Evolutionary conservation across 2,888 invertebrate genomes (phyloP).

Genomic region (Metalampra italica): DNA sequence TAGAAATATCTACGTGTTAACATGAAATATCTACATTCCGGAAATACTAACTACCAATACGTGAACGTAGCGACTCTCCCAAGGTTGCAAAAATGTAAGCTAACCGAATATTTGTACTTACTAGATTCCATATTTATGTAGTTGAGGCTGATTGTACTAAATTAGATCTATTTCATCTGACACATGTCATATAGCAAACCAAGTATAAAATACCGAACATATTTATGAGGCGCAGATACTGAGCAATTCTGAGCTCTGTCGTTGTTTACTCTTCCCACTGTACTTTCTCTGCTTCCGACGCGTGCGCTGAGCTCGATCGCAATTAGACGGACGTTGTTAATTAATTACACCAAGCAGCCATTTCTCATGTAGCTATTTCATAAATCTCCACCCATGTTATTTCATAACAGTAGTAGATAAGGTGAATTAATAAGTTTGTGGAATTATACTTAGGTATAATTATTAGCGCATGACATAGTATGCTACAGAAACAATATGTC

Average conservation of each 20-base stretch:
- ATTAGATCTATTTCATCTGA: background rate
- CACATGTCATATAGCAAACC: background rate
- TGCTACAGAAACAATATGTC: background rate
- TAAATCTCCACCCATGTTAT: background rate
- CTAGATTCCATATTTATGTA: too few relatives aligned
- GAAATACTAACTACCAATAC: too few relatives aligned
- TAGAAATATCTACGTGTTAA: too few relatives aligned
- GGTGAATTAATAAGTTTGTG: background rate
- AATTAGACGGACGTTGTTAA: slow-evolving; percentile 42
- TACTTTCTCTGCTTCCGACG: slow-evolving; percentile 58
- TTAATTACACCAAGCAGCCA: slow-evolving; percentile 31
- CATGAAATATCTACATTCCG: too few relatives aligned
- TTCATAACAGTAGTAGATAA: background rate
- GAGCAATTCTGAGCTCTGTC: background rate
- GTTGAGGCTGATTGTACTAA: background rate
- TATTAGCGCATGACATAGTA: background rate
- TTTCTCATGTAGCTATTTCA: slow-evolving; percentile 3
- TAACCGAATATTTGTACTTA: too few relatives aligned
- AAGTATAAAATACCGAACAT: background rate
- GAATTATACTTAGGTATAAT: background rate
- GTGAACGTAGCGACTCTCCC: too few relatives aligned
- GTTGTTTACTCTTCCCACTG: background rate
- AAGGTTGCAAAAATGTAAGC: too few relatives aligned
- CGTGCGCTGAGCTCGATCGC: slow-evolving; percentile 20
- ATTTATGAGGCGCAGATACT: background rate